Evolutionary conservation across 1,140 invertebrate genomes (phyloP).

Genomic region (Drosophila obscura): DNA sequence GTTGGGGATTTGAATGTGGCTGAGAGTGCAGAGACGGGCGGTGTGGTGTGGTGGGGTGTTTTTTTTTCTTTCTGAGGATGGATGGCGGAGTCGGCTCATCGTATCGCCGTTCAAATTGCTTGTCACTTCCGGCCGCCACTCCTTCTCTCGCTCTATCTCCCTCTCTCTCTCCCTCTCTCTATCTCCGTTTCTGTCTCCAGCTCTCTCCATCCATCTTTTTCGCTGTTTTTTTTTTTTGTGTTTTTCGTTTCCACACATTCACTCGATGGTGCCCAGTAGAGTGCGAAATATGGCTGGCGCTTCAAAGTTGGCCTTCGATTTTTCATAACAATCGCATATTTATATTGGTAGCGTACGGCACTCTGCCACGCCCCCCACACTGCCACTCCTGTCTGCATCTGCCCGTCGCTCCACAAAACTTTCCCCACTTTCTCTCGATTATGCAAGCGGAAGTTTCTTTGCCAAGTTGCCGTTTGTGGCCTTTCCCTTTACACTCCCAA

Average conservation of each 20-base stretch:
- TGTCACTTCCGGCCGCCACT: slow-evolving; percentile 42
- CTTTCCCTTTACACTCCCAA: too few species aligned
- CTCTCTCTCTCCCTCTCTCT: not conserved
- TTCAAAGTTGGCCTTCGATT: slow-evolving; percentile 71
- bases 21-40: not conserved
- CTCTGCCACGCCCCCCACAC: too few species aligned
- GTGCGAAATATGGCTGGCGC: slow-evolving; percentile 57
- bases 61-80: not conserved
- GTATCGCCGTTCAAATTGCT: slow-evolving; percentile 53
- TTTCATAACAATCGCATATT: slow-evolving; percentile 59
- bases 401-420: not conserved
- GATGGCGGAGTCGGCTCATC: not conserved
- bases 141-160: slow-evolving; percentile 9
- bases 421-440: slow-evolving; percentile 13
- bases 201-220: not conserved
- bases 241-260: not conserved
- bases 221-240: not conserved
- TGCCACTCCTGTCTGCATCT: too few species aligned
- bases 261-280: not conserved
- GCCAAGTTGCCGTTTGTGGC: slow-evolving; percentile 5
- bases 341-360: slow-evolving; percentile 27
- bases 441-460: slow-evolving; percentile 28
- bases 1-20: slow-evolving; percentile 13
- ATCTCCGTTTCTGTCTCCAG: not conserved
- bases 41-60: not conserved